Evolutionary conservation across 2,113 vertebrate genomes (phyloP).

Genomic region (Archilochus colubris): DNA sequence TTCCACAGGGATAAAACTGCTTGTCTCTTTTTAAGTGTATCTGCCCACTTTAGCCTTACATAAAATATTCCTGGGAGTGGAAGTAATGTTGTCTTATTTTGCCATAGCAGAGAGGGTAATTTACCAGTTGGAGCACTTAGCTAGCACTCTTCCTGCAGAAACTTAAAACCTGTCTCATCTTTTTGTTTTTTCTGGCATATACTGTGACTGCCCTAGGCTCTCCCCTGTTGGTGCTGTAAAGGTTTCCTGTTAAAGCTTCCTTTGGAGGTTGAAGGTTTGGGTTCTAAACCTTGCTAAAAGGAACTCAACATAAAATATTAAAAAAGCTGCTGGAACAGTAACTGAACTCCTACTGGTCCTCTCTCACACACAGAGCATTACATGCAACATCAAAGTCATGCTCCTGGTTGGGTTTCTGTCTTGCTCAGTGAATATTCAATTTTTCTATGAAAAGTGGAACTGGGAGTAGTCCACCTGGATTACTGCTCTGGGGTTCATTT

Average conservation of each 20-base stretch:
- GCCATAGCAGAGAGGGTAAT: background rate
- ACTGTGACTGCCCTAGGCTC: background rate
- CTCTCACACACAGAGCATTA: background rate
- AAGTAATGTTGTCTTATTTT: constrained; percentile 11
- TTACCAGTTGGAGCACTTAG: background rate
- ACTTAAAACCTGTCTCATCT: background rate
- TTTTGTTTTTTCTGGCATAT: background rate
- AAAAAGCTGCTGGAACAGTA: background rate
- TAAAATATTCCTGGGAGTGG: background rate
- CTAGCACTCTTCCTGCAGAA: background rate
- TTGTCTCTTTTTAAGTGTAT: background rate
- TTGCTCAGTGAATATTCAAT: constrained; percentile 16
- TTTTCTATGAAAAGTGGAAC: background rate
- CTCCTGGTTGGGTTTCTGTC: background rate
- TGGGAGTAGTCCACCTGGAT: background rate
- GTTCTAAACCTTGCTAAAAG: constrained; percentile 5
- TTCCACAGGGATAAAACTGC: background rate
- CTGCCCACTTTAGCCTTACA: background rate
- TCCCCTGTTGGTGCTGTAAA: background rate
- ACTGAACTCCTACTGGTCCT: background rate
- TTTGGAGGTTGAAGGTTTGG: background rate
- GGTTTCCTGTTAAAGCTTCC: background rate
- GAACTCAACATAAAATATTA: background rate
- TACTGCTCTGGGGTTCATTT: constrained; percentile 14
- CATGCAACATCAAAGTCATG: background rate